These are phyloP conservation scores for Thinocorus orbignyianus DNA, from an alignment of 2,113 vertebrate species.

Conservation along the genomic window DNA sequence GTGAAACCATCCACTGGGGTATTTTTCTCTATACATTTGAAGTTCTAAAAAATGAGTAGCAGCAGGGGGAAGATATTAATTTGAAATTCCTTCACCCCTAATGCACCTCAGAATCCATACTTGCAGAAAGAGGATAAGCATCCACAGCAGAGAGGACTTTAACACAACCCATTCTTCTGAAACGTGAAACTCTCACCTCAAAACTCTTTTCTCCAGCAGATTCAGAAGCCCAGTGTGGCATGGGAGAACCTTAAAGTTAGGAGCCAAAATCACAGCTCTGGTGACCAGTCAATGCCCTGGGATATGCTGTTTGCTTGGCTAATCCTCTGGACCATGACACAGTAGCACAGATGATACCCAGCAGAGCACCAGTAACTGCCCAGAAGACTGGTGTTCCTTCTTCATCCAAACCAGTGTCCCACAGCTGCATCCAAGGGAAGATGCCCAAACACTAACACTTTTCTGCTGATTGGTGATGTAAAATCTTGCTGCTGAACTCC, in stretches of 20 bases:
- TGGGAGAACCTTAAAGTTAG: not conserved
- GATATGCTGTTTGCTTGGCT: not conserved
- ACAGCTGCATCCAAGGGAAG: not conserved
- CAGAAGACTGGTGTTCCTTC: not conserved
- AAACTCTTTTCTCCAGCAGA: not conserved
- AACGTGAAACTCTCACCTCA: accelerated
- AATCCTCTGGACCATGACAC: not conserved
- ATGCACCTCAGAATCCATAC: not conserved
- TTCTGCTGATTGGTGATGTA: not conserved
- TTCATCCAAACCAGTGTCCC: not conserved
- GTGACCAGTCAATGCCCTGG: not conserved
- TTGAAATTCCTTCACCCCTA: not conserved
- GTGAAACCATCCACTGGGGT: not conserved
- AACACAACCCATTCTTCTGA: not conserved
- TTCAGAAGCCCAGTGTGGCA: not conserved
- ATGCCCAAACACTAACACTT: not conserved
- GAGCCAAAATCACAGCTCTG: not conserved
- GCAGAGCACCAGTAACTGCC: not conserved
- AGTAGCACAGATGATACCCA: not conserved
- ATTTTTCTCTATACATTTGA: not conserved
- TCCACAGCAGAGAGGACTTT: not conserved
- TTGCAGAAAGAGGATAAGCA: not conserved
- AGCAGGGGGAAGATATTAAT: not conserved
- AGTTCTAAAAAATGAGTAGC: not conserved
- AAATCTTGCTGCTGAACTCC: not conserved